Percentiles rank a stretch among this genome's conserved stretches.
Conservation (phyloP, 2,797 vertebrate species). For the Cacajao melanocephalus region DNA sequence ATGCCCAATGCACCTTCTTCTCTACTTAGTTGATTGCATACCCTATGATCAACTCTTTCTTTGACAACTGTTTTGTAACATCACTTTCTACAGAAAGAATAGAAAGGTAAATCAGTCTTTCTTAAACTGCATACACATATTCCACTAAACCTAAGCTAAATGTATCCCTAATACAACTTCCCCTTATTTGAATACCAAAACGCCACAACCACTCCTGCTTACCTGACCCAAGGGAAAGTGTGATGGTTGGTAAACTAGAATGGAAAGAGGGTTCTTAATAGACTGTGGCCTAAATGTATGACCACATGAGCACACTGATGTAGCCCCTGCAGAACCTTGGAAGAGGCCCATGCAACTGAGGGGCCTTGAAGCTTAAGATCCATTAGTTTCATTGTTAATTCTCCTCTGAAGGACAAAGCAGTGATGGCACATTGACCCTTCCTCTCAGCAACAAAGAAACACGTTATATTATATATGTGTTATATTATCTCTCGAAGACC, state of each 20-base stretch:
- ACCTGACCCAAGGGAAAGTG: background rate
- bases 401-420: background rate
- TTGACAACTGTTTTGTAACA: conserved; percentile 16
- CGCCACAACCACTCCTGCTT: background rate
- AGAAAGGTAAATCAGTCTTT: background rate
- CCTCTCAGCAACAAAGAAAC: background rate
- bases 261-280: background rate
- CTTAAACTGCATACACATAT: background rate
- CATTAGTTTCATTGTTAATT: background rate
- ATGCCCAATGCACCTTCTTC: background rate
- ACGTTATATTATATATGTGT: background rate
- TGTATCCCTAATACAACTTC: background rate
- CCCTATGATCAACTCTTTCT: background rate
- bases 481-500: background rate
- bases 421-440: background rate
- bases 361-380: background rate
- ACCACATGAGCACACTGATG: background rate
- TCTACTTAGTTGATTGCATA: background rate
- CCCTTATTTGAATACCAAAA: background rate
- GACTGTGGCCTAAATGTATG: background rate
- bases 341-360: background rate
- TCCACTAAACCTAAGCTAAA: background rate
- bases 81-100: background rate
- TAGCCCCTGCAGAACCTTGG: background rate
- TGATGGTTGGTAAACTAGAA: background rate